Base-by-base conservation (phyloP, 2,888 invertebrate species). In the Synergus laeviventris region DNA sequence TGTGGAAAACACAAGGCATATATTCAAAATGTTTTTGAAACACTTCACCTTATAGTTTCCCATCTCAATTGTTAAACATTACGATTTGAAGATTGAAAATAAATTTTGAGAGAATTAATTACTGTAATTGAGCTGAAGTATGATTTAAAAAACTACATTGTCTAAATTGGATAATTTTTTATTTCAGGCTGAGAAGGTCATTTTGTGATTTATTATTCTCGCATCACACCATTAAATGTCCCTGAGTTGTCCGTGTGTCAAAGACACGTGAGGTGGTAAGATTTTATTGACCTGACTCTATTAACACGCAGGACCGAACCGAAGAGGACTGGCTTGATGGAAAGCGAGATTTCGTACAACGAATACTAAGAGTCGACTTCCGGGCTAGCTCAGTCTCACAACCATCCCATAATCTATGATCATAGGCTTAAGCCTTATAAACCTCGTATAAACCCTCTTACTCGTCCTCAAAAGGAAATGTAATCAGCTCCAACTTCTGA, bases 311-410 rank as follows among this genome's bases (percentile, higher is more conserved):
- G 79, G 31, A 77, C 78, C 78, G 79, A 79, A 79, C 79, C 77
- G 74, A 78, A 64, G 78, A 70, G 45, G 64, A 54, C 42, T 73
- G 70, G 81, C 79, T 80, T 75, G 80, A 82, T 83, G 86, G 84
- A 85, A 85, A 86, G 81, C 82, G 81, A 56, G 78, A 80, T 78
- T 74, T 83, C 83, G 82, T 81, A 79, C 75, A 61, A 77, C 75
- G 86, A 87, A 87, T 87, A 86, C 83, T 87, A 87, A 87, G 80
- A 76, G 81, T 76, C 75, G 75, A 83, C 83, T 87, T 87, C 87
- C 86, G 85, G 79, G 80, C 75, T 80, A 64, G 74, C 75, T 49
- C 75, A 21, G 77, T 73, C 75, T 74, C 74, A 64, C 64, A 79
- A 76, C 76, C 78, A 77, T 56, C 75, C 75, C 77, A 12, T 70